Percentiles rank a stretch among this genome's conserved stretches.
phyloP scores from a whole-genome alignment of 2,888 invertebrate genomes.

The Coelopa pilipes region DNA sequence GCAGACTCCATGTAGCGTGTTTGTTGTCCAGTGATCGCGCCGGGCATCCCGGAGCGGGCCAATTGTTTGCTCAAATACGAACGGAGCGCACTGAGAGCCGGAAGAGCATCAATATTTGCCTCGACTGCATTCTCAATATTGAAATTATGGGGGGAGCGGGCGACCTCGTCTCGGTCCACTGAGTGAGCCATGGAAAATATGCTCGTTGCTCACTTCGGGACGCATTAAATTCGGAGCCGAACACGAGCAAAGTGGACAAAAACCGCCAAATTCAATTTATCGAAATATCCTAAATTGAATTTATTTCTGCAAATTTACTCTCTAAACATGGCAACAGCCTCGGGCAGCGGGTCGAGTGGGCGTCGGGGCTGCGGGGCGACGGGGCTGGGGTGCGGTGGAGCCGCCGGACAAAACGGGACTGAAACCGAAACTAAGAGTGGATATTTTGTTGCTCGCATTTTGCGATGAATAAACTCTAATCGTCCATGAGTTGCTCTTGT shows the following conservation, averaged over 20 bases:
- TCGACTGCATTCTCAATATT: too few relatives aligned
- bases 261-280: slow-evolving; percentile 36
- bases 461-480: slow-evolving; percentile 29
- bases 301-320: slow-evolving; percentile 34
- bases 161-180: background rate
- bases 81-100: too few relatives aligned
- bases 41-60: too few relatives aligned
- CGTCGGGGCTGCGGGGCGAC: background rate
- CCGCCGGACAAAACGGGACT: background rate
- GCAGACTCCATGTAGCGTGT: too few relatives aligned
- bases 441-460: slow-evolving; percentile 26
- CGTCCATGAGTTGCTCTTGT: slow-evolving; percentile 30
- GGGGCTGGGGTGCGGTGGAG: background rate
- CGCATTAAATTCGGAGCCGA: slow-evolving; percentile 25
- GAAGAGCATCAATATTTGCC: too few relatives aligned
- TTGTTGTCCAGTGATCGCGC: too few relatives aligned
- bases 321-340: slow-evolving; percentile 13
- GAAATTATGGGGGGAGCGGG: too few relatives aligned
- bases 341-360: background rate
- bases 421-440: slow-evolving; percentile 21
- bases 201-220: slow-evolving; percentile 16
- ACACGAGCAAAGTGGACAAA: slow-evolving; percentile 30
- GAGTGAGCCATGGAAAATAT: background rate
- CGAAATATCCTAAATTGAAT: slow-evolving; percentile 37
- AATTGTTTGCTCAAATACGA: too few relatives aligned